These are phyloP conservation scores for Lypha dubia DNA, from an alignment of 2,888 invertebrate species.

Conservation along the genomic window DNA sequence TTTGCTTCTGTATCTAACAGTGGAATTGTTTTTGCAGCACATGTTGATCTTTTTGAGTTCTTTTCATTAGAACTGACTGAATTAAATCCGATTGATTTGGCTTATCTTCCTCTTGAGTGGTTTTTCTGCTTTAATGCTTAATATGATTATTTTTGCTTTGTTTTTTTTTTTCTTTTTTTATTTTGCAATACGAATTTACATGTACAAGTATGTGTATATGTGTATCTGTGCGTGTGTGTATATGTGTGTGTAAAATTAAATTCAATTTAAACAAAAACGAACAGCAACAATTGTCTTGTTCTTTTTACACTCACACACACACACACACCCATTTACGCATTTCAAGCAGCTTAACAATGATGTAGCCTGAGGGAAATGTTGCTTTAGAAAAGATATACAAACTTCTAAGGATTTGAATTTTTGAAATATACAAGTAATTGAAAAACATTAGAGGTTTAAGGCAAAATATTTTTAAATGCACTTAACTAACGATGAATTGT, in stretches of 20 bases:
- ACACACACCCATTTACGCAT: constrained; percentile 1
- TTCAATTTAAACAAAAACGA: not conserved
- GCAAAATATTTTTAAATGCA: constrained; percentile 40
- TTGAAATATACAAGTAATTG: not conserved
- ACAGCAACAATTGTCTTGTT: not conserved
- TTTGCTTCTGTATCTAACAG: not conserved
- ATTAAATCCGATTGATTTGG: constrained; percentile 21
- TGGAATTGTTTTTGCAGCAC: not conserved
- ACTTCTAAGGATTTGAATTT: not conserved
- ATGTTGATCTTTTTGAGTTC: not conserved
- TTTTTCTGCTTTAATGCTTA: constrained; percentile 3
- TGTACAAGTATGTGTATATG: not conserved
- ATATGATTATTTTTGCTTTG: not conserved
- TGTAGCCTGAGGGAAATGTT: constrained; percentile 1
- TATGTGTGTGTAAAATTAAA: not conserved
- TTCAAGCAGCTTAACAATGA: not conserved
- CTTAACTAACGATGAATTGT: not conserved
- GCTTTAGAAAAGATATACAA: not conserved
- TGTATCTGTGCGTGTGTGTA: not conserved
- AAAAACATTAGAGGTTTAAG: constrained; percentile 16
- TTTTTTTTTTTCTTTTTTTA: not conserved
- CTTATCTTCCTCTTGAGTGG: constrained; percentile 7
- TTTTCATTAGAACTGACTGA: not conserved
- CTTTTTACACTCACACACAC: not conserved
- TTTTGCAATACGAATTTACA: not conserved